Conservation (phyloP, 35 echinoderm and acorn worm genomes). For the Lytechinus pictus region DNA sequence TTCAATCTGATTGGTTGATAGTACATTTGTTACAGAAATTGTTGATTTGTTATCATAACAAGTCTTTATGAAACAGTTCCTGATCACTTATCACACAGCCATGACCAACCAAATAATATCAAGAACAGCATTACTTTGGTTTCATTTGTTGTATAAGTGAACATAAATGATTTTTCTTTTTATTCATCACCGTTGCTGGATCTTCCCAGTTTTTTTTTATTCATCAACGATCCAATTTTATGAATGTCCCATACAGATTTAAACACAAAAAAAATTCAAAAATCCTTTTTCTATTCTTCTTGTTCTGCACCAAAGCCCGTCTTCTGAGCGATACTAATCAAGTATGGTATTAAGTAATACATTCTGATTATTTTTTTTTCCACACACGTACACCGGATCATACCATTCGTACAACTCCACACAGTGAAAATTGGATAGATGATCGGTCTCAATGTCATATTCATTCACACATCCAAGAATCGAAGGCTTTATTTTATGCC, state of each 20-base stretch:
- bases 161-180: conserved; percentile 28
- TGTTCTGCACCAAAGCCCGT: conserved; percentile 25
- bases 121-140: not conserved
- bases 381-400: not conserved
- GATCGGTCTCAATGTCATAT: not conserved
- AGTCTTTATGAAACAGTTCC: too few species aligned
- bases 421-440: not conserved
- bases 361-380: not conserved
- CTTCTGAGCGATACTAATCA: conserved; percentile 4
- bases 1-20: too few species aligned
- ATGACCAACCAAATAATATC: not conserved
- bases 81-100: too few species aligned
- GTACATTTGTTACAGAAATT: too few species aligned
- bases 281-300: not conserved
- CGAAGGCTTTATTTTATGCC: not conserved
- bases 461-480: conserved; percentile 26
- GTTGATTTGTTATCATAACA: too few species aligned
- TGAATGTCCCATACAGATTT: conserved; percentile 15
- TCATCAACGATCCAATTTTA: not conserved
- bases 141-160: conserved; percentile 11
- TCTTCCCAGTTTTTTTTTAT: not conserved
- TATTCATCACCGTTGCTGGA: not conserved
- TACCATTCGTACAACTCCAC: not conserved
- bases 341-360: not conserved
- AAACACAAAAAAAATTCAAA: conserved; percentile 1